Conservation (phyloP, 2,113 vertebrate genomes). For the Craseonycteris thonglongyai region DNA sequence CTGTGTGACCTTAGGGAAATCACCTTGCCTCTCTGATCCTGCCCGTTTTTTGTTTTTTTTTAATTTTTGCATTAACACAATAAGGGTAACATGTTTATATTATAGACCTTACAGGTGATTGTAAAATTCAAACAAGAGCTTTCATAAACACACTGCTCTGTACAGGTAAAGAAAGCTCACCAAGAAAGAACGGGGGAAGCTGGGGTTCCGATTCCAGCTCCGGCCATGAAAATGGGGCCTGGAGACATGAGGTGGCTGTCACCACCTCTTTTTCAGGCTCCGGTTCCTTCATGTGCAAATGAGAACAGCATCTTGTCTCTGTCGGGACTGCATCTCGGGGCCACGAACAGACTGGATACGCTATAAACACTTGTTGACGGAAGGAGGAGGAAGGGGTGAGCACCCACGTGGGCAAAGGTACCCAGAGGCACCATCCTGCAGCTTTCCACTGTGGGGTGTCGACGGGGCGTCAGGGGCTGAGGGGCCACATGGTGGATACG, state of each 20-base stretch:
- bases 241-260: not conserved
- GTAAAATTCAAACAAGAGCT: not conserved
- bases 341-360: too few relatives aligned
- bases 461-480: too few relatives aligned
- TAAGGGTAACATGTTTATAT: not conserved
- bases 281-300: not conserved
- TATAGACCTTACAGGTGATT: accelerated
- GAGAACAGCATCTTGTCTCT: too few relatives aligned
- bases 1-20: not conserved
- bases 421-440: too few relatives aligned
- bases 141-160: not conserved
- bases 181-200: not conserved
- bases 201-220: too few relatives aligned
- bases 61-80: not conserved
- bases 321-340: too few relatives aligned
- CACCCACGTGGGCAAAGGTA: too few relatives aligned
- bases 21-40: not conserved
- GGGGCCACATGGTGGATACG: too few relatives aligned
- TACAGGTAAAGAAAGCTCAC: not conserved
- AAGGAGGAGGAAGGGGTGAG: too few relatives aligned
- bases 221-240: not conserved
- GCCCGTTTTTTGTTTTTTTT: not conserved
- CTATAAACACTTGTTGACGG: too few relatives aligned
- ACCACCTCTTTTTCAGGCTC: not conserved
- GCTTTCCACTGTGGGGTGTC: too few relatives aligned